Conservation (phyloP, 2,113 vertebrate genomes). For the Apteryx mantelli region DNA sequence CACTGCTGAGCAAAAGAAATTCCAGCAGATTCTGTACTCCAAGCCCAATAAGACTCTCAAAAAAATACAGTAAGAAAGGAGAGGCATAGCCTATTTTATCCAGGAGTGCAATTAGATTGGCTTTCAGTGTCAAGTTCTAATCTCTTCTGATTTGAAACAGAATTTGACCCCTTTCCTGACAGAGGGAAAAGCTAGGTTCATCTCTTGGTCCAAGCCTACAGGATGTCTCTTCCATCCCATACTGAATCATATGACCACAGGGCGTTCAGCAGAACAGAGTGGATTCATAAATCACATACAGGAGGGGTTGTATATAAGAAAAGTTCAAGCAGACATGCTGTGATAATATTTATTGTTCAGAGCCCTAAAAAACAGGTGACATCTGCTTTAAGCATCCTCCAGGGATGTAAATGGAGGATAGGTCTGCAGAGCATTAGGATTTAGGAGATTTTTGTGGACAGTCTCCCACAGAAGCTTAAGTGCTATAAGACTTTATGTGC, state of each 20-base stretch:
- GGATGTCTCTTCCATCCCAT: neutral
- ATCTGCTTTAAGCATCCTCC: neutral
- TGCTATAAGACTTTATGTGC: accelerated
- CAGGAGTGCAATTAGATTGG: neutral
- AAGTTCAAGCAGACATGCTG: neutral
- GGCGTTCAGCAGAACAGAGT: neutral
- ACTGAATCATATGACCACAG: neutral
- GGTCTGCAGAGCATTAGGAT: neutral
- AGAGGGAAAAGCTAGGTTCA: neutral
- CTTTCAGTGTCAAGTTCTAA: neutral
- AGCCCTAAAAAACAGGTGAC: neutral
- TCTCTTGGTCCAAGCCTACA: neutral
- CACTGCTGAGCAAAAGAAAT: neutral
- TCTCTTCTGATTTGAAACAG: neutral
- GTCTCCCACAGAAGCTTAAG: neutral
- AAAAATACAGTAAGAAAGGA: neutral
- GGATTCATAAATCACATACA: neutral
- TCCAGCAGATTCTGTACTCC: neutral
- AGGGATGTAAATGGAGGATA: neutral
- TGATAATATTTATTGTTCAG: neutral
- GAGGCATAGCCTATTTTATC: neutral
- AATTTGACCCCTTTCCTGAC: neutral
- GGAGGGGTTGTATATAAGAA: neutral
- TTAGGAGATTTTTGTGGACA: neutral
- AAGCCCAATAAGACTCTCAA: neutral